A percentile compares a stretch with the other conserved stretches of the same genome.
Evolutionary conservation across 2,113 vertebrate genomes (phyloP).

Genomic region (Monarcha castaneiventris): DNA sequence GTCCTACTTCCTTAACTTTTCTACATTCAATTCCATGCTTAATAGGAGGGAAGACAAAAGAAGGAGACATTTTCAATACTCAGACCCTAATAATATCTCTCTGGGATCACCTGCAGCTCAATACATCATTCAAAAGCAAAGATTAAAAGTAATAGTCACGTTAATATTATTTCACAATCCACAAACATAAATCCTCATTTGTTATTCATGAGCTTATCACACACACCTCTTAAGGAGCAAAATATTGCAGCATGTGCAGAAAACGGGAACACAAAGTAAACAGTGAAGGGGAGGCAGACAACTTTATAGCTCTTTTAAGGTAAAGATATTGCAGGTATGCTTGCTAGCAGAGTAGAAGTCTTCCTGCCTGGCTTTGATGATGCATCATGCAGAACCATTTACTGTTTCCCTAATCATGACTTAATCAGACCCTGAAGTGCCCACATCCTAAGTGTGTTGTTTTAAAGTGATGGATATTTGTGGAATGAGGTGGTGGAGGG

Average conservation of each 20-base stretch:
- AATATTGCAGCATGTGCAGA: slow-evolving; percentile 53
- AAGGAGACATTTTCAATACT: slow-evolving; percentile 34
- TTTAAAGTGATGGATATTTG: background rate
- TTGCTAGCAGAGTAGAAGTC: background rate
- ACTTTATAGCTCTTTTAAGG: slow-evolving; percentile 45
- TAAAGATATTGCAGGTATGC: slow-evolving; percentile 6
- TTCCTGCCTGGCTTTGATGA: background rate
- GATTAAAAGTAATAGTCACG: slow-evolving; percentile 64
- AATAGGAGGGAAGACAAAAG: slow-evolving; percentile 42
- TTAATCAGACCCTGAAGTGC: background rate
- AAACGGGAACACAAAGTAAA: slow-evolving; percentile 30
- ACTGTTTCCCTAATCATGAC: background rate
- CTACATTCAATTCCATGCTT: background rate
- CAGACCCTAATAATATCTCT: slow-evolving; percentile 26
- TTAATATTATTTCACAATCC: slow-evolving; percentile 58
- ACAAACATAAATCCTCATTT: slow-evolving; percentile 65
- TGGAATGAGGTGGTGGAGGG: background rate
- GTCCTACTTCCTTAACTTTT: slow-evolving; percentile 9
- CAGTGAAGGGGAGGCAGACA: background rate
- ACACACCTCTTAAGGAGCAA: slow-evolving; percentile 21
- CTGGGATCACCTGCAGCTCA: slow-evolving; percentile 62
- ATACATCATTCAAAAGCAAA: slow-evolving; percentile 48
- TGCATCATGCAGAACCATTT: background rate
- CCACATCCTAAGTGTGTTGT: background rate
- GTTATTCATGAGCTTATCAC: slow-evolving; percentile 63